A percentile compares a stretch with the other conserved stretches of the same genome.
Evolutionary conservation across 1,140 invertebrate species (phyloP).

Genomic region (Microplitis demolitor): DNA sequence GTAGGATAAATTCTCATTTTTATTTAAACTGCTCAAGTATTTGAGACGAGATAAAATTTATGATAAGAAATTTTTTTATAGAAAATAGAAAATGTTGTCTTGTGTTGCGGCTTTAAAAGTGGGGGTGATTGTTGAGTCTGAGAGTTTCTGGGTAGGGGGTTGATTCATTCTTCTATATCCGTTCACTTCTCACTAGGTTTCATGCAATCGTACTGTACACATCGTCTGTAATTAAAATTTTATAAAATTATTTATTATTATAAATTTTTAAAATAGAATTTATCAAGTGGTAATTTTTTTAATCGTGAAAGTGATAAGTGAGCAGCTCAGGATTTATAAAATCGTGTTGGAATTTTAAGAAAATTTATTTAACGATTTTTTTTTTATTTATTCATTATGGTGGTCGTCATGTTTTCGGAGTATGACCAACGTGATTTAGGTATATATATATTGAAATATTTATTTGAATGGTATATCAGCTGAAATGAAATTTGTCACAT

Average conservation of each 20-base stretch:
- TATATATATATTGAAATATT: constrained; percentile 35
- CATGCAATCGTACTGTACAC: constrained; percentile 42
- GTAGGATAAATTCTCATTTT: no score
- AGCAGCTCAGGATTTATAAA: no score
- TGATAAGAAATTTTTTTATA: no score
- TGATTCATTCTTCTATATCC: constrained; percentile 42
- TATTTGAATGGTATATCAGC: no score
- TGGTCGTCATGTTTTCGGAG: constrained; percentile 47
- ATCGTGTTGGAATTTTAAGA: neutral
- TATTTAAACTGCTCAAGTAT: no score
- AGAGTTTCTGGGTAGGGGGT: constrained; percentile 29
- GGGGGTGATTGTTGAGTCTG: neutral
- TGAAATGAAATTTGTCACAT: no score
- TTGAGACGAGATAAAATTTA: no score
- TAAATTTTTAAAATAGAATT: neutral
- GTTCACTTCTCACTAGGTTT: constrained; percentile 45
- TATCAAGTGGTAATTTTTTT: neutral
- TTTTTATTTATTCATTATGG: constrained; percentile 33
- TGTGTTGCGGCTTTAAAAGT: neutral
- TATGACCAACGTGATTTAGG: constrained; percentile 44
- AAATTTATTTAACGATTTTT: neutral
- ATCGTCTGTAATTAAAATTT: constrained; percentile 22
- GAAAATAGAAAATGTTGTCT: neutral
- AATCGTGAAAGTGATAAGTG: no score
- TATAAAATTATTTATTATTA: neutral